Conservation (phyloP, 2,797 vertebrate genomes). For the Platyrinchus mystaceus region DNA sequence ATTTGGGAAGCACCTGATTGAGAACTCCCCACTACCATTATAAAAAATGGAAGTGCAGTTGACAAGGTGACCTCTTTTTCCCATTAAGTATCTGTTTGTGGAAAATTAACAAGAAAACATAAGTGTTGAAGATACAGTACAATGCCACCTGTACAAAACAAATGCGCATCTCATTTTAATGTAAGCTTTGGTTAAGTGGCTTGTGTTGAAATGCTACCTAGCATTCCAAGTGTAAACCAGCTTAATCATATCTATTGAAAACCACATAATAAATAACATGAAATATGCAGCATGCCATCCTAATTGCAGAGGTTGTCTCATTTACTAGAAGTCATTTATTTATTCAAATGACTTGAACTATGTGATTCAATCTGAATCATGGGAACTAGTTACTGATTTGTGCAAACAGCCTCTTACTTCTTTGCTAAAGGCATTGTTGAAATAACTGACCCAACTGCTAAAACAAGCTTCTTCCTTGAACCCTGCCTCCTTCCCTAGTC, state of each 20-base stretch:
- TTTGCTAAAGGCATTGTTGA: constrained; percentile 45
- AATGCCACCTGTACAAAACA: background rate
- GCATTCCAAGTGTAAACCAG: background rate
- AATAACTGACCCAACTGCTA: constrained; percentile 54
- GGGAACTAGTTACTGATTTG: constrained; percentile 31
- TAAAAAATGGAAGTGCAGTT: background rate
- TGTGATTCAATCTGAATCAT: constrained; percentile 39
- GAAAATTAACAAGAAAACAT: background rate
- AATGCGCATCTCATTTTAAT: background rate
- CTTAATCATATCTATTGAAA: constrained; percentile 20
- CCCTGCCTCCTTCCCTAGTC: background rate
- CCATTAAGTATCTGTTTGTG: background rate
- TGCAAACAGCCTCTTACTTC: constrained; percentile 6
- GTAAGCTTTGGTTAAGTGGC: constrained; percentile 7
- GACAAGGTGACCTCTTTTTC: background rate
- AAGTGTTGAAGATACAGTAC: background rate
- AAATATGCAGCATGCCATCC: constrained; percentile 10
- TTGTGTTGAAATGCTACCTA: constrained; percentile 20
- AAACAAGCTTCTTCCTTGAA: constrained; percentile 37
- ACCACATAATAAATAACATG: constrained; percentile 6
- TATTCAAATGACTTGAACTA: constrained; percentile 42
- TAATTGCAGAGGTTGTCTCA: constrained; percentile 25
- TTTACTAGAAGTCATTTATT: constrained; percentile 43
- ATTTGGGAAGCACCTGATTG: background rate
- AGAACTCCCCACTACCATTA: background rate